Evolutionary conservation across 2,113 vertebrate species (phyloP), one percentile per base, ranked within the genome.

Genomic region (Leucosticte australis): DNA sequence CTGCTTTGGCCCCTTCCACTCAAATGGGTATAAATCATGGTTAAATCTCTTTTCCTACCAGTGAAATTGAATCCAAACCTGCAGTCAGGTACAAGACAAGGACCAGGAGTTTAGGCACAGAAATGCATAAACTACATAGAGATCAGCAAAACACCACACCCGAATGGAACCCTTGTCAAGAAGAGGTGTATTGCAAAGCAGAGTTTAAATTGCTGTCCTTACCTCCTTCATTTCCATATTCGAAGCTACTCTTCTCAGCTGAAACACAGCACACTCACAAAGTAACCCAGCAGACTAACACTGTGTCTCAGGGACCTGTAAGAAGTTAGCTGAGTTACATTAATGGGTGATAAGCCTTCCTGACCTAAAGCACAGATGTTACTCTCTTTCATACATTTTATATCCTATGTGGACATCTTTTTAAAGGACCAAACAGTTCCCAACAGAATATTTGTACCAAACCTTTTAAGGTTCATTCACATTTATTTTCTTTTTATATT

Each of bases 371-470:
- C 93, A 96, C 96, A 97, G 94, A 97, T 96, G 96, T 96, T 93
- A 56, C n/a, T 92, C 71, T 94, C 96, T 95, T 92, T 91, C 87
- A 94, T 78, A 93, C 42, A 70, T 91, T 96, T 95, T 97, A 89
- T 90, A 67, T 96, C 95, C 94, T 97, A 94, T 97, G 91, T 95
- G 94, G 94, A 95, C 96, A 94, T 97, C 97, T 91, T 95, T 96
- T 96, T 94, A 97, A 97, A 97, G 95, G 87, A 97, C 96, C 90
- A 95, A 94, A 96, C 90, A 92, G 92, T 95, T 96, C 96, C 96
- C 96, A 97, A 97, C 96, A 96, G 97, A 98, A 98, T 98, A 98
- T 97, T 98, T 98, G 96, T 98, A 97, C 95, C 97, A 97, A 98
- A 94, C 42, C 97, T 98, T 98, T 98, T 97, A 98, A 97, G 95